Evolutionary conservation across 2,113 vertebrate genomes (phyloP).

Genomic region (Polypterus bichir): DNA sequence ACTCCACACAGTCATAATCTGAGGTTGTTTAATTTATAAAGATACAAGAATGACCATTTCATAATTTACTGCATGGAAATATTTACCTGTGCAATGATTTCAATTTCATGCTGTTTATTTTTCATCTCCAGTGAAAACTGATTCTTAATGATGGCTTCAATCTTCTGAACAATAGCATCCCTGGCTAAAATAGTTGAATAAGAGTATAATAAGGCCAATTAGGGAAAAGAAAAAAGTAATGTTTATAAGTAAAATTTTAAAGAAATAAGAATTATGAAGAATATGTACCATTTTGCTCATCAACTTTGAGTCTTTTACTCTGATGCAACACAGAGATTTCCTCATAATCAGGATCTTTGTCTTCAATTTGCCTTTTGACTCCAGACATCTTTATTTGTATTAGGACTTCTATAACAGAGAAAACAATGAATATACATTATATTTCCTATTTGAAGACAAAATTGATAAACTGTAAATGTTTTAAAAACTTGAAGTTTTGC

Average conservation of each 20-base stretch:
- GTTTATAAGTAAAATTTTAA: not conserved
- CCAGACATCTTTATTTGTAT: constrained; percentile 64
- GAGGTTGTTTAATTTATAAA: no score
- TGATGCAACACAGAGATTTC: constrained; percentile 69
- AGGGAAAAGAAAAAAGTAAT: not conserved
- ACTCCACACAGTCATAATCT: no score
- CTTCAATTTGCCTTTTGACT: constrained; percentile 79
- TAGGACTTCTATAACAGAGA: not conserved
- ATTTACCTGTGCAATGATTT: constrained; percentile 90
- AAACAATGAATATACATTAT: no score
- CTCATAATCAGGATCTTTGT: constrained; percentile 88
- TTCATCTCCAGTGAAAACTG: constrained; percentile 95
- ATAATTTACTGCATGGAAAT: not conserved
- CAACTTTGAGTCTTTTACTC: constrained; percentile 73
- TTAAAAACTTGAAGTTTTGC: no score
- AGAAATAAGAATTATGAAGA: not conserved
- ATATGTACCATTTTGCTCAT: constrained; percentile 74
- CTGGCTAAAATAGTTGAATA: constrained; percentile 53
- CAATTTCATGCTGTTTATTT: constrained; percentile 96
- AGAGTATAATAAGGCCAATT: not conserved
- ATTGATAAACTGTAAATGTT: no score
- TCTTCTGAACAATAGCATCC: constrained; percentile 87
- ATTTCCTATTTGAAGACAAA: no score
- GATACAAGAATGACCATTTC: no score
- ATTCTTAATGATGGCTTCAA: constrained; percentile 86